Percentiles rank a stretch among this genome's conserved stretches.
Evolutionary conservation across 92 coral and sea anemone genomes (phyloP).

Genomic region (Epizoanthus illoricatus): DNA sequence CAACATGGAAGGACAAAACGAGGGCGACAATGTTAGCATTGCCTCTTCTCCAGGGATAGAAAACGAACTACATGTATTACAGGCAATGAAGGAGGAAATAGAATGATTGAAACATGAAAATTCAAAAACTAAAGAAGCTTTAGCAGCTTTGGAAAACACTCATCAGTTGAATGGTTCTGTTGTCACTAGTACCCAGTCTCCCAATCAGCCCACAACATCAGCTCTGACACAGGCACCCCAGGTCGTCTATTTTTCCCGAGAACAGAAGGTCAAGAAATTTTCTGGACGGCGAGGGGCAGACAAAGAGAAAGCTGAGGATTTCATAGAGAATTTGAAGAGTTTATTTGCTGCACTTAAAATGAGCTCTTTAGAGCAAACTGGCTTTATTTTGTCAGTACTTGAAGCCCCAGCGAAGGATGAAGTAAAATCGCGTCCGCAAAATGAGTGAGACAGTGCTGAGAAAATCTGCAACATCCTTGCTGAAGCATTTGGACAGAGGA

Average conservation of each 20-base stretch:
- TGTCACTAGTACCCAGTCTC: constrained; percentile 15
- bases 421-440: constrained; percentile 39
- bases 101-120: constrained; percentile 10
- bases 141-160: neutral
- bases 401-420: constrained; percentile 46
- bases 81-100: constrained; percentile 9
- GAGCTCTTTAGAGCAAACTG: constrained; percentile 29
- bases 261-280: constrained; percentile 22
- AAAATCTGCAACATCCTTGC: constrained; percentile 30
- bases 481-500: constrained; percentile 43
- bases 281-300: constrained; percentile 20
- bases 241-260: constrained; percentile 14
- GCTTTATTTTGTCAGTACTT: constrained; percentile 36
- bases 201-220: constrained; percentile 3
- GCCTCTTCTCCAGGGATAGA: neutral
- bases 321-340: constrained; percentile 38
- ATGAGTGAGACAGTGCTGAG: constrained; percentile 33
- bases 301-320: constrained; percentile 36
- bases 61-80: neutral
- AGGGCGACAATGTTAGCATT: neutral
- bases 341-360: constrained; percentile 27
- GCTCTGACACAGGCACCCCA: constrained; percentile 20
- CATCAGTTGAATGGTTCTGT: neutral
- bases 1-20: neutral
- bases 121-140: constrained; percentile 3